Evolutionary conservation across 2,113 vertebrate genomes (phyloP).

Genomic region (Rhombomys opimus): DNA sequence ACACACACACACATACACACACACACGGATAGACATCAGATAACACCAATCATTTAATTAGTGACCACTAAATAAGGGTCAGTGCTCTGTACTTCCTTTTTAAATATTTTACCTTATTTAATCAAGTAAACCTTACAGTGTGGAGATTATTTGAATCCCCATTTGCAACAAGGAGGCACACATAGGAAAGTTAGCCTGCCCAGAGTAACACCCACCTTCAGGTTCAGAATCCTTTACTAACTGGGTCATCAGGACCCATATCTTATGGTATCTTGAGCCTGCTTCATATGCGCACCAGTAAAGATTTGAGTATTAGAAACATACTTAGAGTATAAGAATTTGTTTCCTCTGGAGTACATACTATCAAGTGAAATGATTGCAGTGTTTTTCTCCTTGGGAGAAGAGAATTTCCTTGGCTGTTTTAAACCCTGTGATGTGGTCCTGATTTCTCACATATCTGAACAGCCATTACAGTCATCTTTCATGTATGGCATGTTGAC

Average conservation of each 20-base stretch:
- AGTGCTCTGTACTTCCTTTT: not conserved
- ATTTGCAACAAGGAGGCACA: not conserved
- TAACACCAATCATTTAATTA: not conserved
- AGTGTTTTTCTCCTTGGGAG: slow-evolving; percentile 39
- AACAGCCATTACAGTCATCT: not conserved
- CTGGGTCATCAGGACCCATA: not conserved
- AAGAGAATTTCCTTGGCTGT: slow-evolving; percentile 22
- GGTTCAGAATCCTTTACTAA: not conserved
- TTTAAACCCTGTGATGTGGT: not conserved
- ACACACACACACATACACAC: not conserved
- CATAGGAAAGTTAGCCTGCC: slow-evolving; percentile 23
- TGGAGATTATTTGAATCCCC: slow-evolving; percentile 10
- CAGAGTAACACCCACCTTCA: not conserved
- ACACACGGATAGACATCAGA: not conserved
- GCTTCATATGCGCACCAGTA: not conserved
- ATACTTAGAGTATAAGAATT: not conserved
- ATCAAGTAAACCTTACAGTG: slow-evolving; percentile 26
- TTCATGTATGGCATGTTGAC: not conserved
- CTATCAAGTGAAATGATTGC: slow-evolving; percentile 38
- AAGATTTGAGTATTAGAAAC: not conserved
- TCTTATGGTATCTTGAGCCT: not conserved
- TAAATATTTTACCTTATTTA: slow-evolving; percentile 43
- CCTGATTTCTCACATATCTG: not conserved
- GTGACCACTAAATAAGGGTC: not conserved
- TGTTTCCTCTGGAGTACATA: slow-evolving; percentile 2